These are phyloP conservation scores for Oscheius myriophilus DNA, from an alignment of 2,888 invertebrate species.

Conservation along the genomic window DNA sequence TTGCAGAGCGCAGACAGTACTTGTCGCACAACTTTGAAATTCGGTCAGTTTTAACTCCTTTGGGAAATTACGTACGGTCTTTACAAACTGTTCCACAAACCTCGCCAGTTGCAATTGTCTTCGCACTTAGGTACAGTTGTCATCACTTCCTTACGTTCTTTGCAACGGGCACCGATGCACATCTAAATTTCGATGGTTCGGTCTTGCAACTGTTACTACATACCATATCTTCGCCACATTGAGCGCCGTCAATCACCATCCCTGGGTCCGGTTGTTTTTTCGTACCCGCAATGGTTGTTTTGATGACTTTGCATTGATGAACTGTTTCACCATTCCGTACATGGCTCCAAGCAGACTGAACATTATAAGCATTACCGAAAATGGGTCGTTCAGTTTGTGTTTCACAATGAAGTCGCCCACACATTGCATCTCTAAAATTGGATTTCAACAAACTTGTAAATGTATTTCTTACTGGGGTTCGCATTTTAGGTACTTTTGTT, in stretches of 20 bases:
- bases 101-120: constrained; percentile 61
- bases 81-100: constrained; percentile 31
- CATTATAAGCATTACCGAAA: constrained; percentile 91
- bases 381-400: constrained; percentile 91
- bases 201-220: too few relatives aligned
- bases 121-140: constrained; percentile 71
- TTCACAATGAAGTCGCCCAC: constrained; percentile 93
- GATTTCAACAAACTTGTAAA: neutral
- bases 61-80: too few relatives aligned
- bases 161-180: constrained; percentile 57
- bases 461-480: constrained; percentile 45
- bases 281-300: constrained; percentile 43
- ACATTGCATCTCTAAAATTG: constrained; percentile 78
- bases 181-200: too few relatives aligned
- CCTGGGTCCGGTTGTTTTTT: constrained; percentile 81
- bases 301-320: constrained; percentile 48
- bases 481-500: constrained; percentile 45
- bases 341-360: constrained; percentile 82
- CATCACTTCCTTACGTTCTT: constrained; percentile 85
- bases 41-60: too few relatives aligned
- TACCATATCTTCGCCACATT: constrained; percentile 85
- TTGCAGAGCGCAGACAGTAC: too few relatives aligned
- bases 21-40: too few relatives aligned
- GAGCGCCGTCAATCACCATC: constrained; percentile 91
- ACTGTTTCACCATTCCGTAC: constrained; percentile 22